Evolutionary conservation across 2,888 invertebrate species (phyloP).

Genomic region (Barypeithes pellucidus): DNA sequence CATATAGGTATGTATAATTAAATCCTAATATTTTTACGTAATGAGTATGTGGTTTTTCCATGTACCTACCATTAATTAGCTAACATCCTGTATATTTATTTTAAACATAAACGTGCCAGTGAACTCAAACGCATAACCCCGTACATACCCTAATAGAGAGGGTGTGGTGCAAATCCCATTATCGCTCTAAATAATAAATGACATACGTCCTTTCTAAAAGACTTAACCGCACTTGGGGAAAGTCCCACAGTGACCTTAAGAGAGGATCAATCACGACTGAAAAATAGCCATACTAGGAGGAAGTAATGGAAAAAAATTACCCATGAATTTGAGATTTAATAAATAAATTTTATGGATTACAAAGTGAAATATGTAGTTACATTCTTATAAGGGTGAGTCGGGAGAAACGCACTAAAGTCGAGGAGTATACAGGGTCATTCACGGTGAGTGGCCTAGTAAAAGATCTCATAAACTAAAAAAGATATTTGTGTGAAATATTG

Average conservation of each 20-base stretch:
- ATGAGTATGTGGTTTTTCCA: no score
- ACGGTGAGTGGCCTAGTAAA: no score
- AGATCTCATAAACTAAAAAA: no score
- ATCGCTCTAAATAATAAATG: conserved; percentile 66
- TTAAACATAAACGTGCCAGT: not conserved
- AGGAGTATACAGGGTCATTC: no score
- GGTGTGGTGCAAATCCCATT: conserved; percentile 65
- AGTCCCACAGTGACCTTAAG: conserved; percentile 49
- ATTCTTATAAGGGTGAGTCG: no score
- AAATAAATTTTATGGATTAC: not conserved
- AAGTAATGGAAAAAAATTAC: conserved; percentile 45
- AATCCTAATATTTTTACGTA: no score
- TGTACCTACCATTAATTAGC: no score
- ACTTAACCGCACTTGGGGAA: conserved; percentile 56
- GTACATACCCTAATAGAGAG: conserved; percentile 60
- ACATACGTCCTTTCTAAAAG: conserved; percentile 62
- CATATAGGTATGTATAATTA: no score
- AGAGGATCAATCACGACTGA: conserved; percentile 49
- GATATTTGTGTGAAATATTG: no score
- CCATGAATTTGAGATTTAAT: conserved; percentile 33
- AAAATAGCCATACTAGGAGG: conserved; percentile 37
- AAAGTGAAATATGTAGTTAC: no score
- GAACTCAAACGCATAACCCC: conserved; percentile 5
- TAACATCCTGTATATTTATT: no score
- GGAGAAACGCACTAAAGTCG: no score